Conservation (phyloP, 2,797 vertebrate species). For the Urocyon cinereoargenteus region DNA sequence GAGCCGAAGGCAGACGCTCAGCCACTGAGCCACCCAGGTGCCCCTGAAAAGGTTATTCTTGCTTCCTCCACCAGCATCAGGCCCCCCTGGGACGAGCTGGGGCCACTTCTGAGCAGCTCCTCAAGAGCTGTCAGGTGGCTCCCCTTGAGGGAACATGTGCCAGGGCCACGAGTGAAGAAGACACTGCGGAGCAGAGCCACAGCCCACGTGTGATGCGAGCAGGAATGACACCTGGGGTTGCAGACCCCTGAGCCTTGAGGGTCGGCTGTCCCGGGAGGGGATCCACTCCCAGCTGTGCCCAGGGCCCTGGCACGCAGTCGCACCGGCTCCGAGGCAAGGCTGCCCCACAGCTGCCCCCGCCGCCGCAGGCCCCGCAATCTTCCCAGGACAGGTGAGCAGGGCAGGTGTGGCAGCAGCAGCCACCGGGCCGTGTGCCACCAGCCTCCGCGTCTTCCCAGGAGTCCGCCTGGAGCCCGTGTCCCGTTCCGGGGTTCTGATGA, state of each 20-base stretch:
- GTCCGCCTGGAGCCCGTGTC: not conserved
- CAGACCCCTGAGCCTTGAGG: not conserved
- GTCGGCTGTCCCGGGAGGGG: not conserved
- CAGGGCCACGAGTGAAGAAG: not conserved
- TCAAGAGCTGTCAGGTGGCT: not conserved
- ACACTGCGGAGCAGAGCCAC: accelerated
- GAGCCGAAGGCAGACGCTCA: no score
- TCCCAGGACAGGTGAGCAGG: not conserved
- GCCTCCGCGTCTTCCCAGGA: not conserved
- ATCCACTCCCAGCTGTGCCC: not conserved
- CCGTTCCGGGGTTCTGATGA: not conserved
- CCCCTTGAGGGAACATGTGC: not conserved
- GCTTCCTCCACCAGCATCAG: not conserved
- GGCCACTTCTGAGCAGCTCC: not conserved
- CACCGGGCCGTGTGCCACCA: not conserved
- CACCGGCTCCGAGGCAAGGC: not conserved
- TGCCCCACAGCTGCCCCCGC: not conserved
- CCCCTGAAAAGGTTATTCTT: not conserved
- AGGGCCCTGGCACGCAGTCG: accelerated
- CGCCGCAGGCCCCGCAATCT: not conserved
- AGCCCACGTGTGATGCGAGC: accelerated
- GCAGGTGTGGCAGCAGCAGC: not conserved
- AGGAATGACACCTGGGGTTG: not conserved
- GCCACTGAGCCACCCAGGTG: no score
- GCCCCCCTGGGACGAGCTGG: no score